Percentiles rank a stretch among this genome's conserved stretches.
Conservation (phyloP, 1,140 invertebrate genomes). For the Anastatus disparis region DNA sequence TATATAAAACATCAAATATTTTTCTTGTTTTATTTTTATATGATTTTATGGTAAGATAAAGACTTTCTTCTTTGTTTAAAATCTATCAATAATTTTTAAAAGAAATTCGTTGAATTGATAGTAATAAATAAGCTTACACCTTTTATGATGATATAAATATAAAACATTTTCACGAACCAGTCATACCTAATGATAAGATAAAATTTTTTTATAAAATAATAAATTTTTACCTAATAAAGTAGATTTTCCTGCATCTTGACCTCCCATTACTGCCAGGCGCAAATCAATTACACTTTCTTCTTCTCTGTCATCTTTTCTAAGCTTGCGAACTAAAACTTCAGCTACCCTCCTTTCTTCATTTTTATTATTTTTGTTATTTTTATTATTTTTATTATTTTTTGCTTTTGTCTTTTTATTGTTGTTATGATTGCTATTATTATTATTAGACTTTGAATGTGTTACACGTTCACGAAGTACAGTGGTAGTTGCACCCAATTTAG, state of each 20-base stretch:
- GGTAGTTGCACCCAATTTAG: slow-evolving; percentile 82
- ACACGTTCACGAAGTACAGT: slow-evolving; percentile 75
- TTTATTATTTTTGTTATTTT: too few species aligned
- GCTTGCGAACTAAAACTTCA: slow-evolving; percentile 92
- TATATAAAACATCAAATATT: too few species aligned
- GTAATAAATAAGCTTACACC: too few species aligned
- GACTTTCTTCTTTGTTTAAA: too few species aligned
- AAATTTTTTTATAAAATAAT: not conserved
- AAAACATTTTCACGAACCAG: too few species aligned
- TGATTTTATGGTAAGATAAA: too few species aligned
- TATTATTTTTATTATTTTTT: slow-evolving; percentile 42
- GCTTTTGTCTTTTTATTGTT: slow-evolving; percentile 59
- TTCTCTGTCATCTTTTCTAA: slow-evolving; percentile 79
- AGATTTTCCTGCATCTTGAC: slow-evolving; percentile 93
- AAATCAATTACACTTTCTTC: slow-evolving; percentile 88
- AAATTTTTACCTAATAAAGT: slow-evolving; percentile 76
- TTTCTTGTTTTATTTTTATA: too few species aligned
- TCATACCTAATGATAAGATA: too few species aligned
- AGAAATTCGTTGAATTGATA: too few species aligned
- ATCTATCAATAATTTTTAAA: too few species aligned
- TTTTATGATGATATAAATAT: too few species aligned
- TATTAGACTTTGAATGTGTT: slow-evolving; percentile 61
- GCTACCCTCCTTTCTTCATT: slow-evolving; percentile 70
- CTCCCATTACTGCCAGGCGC: slow-evolving; percentile 91
- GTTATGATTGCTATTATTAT: too few species aligned